These are phyloP conservation scores for Lepidochrysops patricia DNA, from an alignment of 2,888 invertebrate species.

Conservation along the genomic window DNA sequence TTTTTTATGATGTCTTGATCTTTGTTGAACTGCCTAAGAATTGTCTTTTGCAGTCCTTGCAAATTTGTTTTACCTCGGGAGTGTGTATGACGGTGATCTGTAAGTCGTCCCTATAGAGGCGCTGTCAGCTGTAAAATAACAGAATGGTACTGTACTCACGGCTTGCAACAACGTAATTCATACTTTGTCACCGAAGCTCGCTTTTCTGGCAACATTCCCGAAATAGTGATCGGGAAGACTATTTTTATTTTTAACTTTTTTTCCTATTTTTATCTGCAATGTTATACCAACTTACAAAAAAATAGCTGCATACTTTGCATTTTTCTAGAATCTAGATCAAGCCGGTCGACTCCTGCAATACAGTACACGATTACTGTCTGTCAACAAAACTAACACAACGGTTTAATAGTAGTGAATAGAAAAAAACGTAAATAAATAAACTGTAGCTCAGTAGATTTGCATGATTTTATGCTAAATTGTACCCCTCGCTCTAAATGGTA, in stretches of 20 bases:
- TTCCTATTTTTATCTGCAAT: neutral
- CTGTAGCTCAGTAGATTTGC: conserved; percentile 58
- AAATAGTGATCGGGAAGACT: neutral
- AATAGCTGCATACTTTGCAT: too few species aligned
- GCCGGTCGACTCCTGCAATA: too few species aligned
- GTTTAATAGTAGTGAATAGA: conserved; percentile 26
- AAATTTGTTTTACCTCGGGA: too few species aligned
- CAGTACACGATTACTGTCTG: too few species aligned
- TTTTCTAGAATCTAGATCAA: too few species aligned
- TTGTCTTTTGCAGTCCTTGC: too few species aligned
- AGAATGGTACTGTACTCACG: neutral
- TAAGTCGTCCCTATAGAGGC: too few species aligned
- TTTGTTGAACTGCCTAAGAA: neutral
- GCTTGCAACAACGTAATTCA: neutral
- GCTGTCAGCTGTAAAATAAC: too few species aligned
- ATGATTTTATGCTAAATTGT: conserved; percentile 60
- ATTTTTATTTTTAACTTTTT: neutral
- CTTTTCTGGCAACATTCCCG: conserved; percentile 1
- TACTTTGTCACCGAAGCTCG: neutral
- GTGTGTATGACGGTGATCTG: too few species aligned
- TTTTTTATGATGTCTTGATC: neutral
- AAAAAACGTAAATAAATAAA: conserved; percentile 45
- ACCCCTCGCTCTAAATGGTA: conserved; percentile 52
- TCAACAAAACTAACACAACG: conserved; percentile 19
- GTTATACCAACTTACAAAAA: neutral